Evolutionary conservation across 1,140 invertebrate species (phyloP).

Genomic region (Drosophila erecta): DNA sequence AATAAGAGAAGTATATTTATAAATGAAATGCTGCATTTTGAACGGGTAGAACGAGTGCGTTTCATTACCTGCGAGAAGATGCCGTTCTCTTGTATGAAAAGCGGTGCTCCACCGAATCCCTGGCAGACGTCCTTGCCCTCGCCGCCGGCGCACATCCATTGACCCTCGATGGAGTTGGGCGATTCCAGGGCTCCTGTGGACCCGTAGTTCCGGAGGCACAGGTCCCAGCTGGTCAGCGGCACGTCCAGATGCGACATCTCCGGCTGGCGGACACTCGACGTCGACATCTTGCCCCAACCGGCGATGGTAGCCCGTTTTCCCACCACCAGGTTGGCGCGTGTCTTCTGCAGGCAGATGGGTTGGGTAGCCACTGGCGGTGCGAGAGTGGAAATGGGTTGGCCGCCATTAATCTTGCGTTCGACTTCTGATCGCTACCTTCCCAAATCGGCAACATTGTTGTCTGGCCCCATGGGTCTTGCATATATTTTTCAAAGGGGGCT

Average conservation of each 20-base stretch:
- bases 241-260: constrained; percentile 83
- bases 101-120: constrained; percentile 89
- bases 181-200: constrained; percentile 82
- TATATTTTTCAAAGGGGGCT: neutral
- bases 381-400: constrained; percentile 12
- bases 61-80: constrained; percentile 87
- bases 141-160: constrained; percentile 89
- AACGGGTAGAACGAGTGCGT: neutral
- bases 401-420: constrained; percentile 23
- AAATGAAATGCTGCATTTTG: neutral
- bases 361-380: constrained; percentile 85
- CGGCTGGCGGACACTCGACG: constrained; percentile 72
- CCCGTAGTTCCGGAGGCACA: constrained; percentile 80
- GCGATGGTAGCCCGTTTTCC: constrained; percentile 85
- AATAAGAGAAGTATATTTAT: too few relatives aligned
- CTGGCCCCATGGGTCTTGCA: neutral
- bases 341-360: constrained; percentile 85
- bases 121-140: constrained; percentile 89
- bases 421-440: constrained; percentile 15
- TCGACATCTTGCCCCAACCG: constrained; percentile 83
- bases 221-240: constrained; percentile 82
- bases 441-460: constrained; percentile 56
- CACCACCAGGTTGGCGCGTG: constrained; percentile 85
- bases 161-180: constrained; percentile 85
- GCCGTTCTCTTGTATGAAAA: constrained; percentile 86